These are phyloP conservation scores for Cinclus cinclus DNA, from an alignment of 2,113 vertebrate genomes.

Conservation along the genomic window DNA sequence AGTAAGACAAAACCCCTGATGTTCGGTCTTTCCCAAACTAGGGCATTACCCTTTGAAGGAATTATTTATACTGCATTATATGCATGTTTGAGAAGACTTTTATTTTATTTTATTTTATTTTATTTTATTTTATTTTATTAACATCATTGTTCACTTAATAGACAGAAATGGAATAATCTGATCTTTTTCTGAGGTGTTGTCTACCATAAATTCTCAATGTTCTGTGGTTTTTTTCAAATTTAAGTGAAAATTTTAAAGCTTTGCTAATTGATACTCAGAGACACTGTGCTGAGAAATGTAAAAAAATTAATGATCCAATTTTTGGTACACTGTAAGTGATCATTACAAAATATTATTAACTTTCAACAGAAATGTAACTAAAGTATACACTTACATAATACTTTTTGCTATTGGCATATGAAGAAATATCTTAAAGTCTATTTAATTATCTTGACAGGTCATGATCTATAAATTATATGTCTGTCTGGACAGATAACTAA, in stretches of 20 bases:
- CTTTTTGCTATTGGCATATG: not conserved
- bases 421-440: not conserved
- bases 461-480: not conserved
- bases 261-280: not conserved
- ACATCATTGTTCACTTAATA: not conserved
- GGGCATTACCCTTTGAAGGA: not conserved
- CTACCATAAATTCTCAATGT: not conserved
- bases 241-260: not conserved
- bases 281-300: not conserved
- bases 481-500: not conserved
- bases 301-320: not conserved
- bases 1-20: not conserved
- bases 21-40: not conserved
- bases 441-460: not conserved
- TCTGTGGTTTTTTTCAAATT: not conserved
- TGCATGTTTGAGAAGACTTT: not conserved
- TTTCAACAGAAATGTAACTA: not conserved
- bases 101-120: not conserved
- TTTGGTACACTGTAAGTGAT: not conserved
- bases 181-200: not conserved
- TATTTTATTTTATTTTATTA: not conserved
- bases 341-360: not conserved
- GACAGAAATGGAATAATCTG: not conserved
- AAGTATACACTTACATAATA: not conserved
- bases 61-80: not conserved